phyloP scores from a whole-genome alignment of 2,888 invertebrate species.

The Euzophera pinguis region DNA sequence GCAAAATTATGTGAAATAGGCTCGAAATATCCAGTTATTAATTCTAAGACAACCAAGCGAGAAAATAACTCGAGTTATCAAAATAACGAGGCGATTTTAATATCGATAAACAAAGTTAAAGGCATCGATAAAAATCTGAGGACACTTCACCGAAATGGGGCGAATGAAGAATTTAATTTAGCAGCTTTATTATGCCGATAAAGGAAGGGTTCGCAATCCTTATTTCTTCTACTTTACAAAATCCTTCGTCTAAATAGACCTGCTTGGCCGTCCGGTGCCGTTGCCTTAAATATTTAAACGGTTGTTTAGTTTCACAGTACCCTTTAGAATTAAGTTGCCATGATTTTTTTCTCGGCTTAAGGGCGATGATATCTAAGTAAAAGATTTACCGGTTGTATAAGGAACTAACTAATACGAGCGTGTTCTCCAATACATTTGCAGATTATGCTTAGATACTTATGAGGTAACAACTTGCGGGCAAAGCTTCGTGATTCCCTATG shows the following conservation, averaged over 20 bases:
- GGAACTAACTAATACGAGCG: too few relatives aligned
- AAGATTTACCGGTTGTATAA: too few relatives aligned
- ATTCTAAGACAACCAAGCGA: not conserved
- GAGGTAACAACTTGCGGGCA: too few relatives aligned
- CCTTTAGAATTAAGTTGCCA: too few relatives aligned
- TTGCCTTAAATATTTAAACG: not conserved
- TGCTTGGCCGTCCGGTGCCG: not conserved
- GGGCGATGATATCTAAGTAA: too few relatives aligned
- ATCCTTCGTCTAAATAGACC: slow-evolving; percentile 11
- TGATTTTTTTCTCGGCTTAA: too few relatives aligned
- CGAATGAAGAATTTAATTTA: slow-evolving; percentile 14
- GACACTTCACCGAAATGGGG: slow-evolving; percentile 10
- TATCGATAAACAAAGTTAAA: slow-evolving; percentile 14
- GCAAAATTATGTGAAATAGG: not conserved
- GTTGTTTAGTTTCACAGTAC: not conserved
- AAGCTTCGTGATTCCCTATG: too few relatives aligned
- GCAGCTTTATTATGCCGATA: slow-evolving; percentile 13
- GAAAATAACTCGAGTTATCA: slow-evolving; percentile 5
- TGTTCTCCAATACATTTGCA: too few relatives aligned
- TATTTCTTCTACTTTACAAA: slow-evolving; percentile 12
- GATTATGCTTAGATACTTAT: too few relatives aligned
- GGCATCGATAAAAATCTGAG: slow-evolving; percentile 12
- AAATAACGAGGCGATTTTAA: slow-evolving; percentile 13
- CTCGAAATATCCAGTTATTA: not conserved
- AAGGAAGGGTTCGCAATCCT: slow-evolving; percentile 10